Evolutionary conservation across 2,797 vertebrate species (phyloP), one percentile per base, ranked within the genome.

Genomic region (Sebastes oblongus): DNA sequence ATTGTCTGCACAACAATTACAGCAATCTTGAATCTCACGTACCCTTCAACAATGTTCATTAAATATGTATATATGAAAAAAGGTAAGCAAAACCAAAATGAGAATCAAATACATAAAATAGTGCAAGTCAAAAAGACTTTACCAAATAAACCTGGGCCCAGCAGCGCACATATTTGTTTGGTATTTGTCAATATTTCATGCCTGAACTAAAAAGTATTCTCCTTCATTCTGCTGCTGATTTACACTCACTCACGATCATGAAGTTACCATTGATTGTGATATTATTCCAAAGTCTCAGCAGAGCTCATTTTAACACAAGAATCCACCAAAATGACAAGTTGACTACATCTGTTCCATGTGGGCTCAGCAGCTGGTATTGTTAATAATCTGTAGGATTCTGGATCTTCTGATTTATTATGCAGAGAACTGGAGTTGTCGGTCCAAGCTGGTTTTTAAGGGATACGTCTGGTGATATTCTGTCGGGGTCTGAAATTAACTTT

Each of bases 271-370:
- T 34, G 16, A 62, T 46, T 52, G n/a, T 69, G 14, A 50, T 66
- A 12, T 50, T 50, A 20, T 66, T 60, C 10, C 12, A 25, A 4
- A 42, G 61, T 61, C 68, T 62, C 68, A 25, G 80, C 61, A 46
- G 64, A 62, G 27, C 62, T 61, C n/a, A 34, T 64, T 67, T 42
- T 9, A 66, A 62, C 61, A 54, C 24, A 12, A 27, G 46, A 20
- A 77, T 59, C 22, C 66, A 9, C n/a, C 42, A 8, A 54, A 22
- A 81, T 46, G 68, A 77, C 46, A 27, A 61, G 56, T 42, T 1
- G 56, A 46, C 27, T 56, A 50, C 74, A 62, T 72, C 80, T 72
- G 73, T 9, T 81, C 67, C 32, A 12, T 24, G 36, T 59, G 66
- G 60, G 24, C 39, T 71, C 54, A 55, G 61, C 73, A 81, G 68